Evolutionary conservation across 2,113 vertebrate species (phyloP).

Genomic region (Lynx canadensis): DNA sequence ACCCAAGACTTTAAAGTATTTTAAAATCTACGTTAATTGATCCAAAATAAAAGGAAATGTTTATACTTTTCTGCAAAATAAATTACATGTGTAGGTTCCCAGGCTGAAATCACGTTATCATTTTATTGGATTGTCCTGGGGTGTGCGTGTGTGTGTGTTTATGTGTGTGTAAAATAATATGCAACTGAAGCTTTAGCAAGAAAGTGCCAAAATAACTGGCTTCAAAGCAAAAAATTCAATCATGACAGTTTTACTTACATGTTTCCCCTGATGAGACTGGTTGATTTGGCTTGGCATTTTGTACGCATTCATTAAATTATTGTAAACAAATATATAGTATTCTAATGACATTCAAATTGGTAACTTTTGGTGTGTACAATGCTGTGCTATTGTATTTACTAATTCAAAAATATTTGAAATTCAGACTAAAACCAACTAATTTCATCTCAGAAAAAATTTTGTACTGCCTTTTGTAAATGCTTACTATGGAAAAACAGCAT

Average conservation of each 20-base stretch:
- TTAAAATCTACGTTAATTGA: constrained; percentile 5
- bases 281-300: constrained; percentile 60
- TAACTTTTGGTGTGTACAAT: constrained; percentile 24
- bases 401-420: constrained; percentile 49
- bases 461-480: neutral
- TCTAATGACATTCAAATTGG: constrained; percentile 6
- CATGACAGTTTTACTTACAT: constrained; percentile 40
- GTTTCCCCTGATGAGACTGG: constrained; percentile 9
- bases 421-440: neutral
- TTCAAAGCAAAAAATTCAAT: constrained; percentile 27
- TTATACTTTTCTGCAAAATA: constrained; percentile 33
- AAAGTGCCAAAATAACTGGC: constrained; percentile 1
- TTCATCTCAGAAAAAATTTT: constrained; percentile 9
- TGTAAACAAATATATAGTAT: constrained; percentile 49
- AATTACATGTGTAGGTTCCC: neutral
- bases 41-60: constrained; percentile 26
- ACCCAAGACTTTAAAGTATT: neutral
- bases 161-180: neutral
- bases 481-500: neutral
- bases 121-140: neutral
- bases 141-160: neutral
- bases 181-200: neutral
- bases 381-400: neutral
- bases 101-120: neutral
- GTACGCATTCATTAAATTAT: constrained; percentile 38